Evolutionary conservation across 2,113 vertebrate species (phyloP).

Genomic region (Odocoileus hemionus): DNA sequence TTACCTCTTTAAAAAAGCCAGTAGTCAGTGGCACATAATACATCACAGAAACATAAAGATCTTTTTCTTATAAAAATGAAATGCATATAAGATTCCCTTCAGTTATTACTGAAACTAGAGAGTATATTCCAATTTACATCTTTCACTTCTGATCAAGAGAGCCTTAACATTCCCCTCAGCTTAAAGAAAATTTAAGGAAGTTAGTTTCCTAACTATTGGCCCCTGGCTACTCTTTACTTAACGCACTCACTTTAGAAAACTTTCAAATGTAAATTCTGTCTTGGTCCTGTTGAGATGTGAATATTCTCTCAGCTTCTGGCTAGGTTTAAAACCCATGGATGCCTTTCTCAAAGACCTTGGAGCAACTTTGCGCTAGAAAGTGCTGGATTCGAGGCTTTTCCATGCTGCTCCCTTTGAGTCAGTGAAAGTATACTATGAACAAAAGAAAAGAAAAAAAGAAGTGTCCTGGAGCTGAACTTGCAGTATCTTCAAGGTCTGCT

Average conservation of each 20-base stretch:
- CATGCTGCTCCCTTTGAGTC: too few species aligned
- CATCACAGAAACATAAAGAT: not conserved
- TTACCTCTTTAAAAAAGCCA: not conserved
- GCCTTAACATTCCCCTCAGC: not conserved
- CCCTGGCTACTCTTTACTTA: not conserved
- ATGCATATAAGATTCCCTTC: not conserved
- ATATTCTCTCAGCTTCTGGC: not conserved
- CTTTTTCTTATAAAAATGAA: not conserved
- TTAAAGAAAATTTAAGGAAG: not conserved
- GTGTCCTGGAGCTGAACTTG: too few species aligned
- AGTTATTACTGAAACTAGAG: not conserved
- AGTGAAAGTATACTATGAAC: too few species aligned
- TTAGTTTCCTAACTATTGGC: not conserved
- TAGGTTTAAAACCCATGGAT: not conserved
- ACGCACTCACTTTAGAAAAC: not conserved
- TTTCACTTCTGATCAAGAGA: not conserved
- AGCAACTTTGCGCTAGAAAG: too few species aligned
- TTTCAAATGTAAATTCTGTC: not conserved
- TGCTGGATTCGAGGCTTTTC: too few species aligned
- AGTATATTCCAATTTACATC: not conserved
- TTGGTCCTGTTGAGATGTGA: not conserved
- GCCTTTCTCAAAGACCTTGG: not conserved
- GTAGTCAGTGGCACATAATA: not conserved
- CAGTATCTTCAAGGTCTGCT: too few species aligned
- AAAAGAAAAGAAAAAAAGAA: too few species aligned